Percentiles rank a stretch among this genome's conserved stretches.
These are phyloP conservation scores for Panzeria rudis DNA, from an alignment of 2,888 invertebrate species.

Conservation along the genomic window DNA sequence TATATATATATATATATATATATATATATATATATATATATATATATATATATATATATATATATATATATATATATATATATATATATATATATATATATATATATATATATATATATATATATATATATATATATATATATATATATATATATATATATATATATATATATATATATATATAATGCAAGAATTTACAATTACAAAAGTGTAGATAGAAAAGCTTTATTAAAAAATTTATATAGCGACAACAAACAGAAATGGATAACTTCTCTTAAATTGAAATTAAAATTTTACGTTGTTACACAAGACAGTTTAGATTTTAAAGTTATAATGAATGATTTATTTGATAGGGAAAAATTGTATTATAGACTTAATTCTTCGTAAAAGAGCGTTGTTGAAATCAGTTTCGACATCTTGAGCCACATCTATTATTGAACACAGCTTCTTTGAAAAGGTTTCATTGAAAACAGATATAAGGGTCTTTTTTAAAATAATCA, in stretches of 20 bases:
- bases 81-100: no score
- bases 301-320: not conserved
- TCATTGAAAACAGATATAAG: conserved; percentile 90
- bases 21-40: no score
- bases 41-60: no score
- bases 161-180: no score
- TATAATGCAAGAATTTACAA: no score
- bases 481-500: conserved; percentile 88
- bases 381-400: conserved; percentile 89
- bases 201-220: not conserved
- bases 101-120: no score
- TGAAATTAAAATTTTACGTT: not conserved
- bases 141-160: no score
- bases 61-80: no score
- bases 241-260: not conserved
- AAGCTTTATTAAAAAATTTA: not conserved
- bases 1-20: no score
- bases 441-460: conserved; percentile 89
- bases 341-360: conserved; percentile 86
- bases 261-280: not conserved
- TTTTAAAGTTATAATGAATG: conserved; percentile 3
- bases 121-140: no score
- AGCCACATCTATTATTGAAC: conserved; percentile 88
- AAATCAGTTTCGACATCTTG: conserved; percentile 88
- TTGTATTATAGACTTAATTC: conserved; percentile 91